Conservation (phyloP, 1,140 invertebrate species). For the Trichogramma pretiosum region DNA sequence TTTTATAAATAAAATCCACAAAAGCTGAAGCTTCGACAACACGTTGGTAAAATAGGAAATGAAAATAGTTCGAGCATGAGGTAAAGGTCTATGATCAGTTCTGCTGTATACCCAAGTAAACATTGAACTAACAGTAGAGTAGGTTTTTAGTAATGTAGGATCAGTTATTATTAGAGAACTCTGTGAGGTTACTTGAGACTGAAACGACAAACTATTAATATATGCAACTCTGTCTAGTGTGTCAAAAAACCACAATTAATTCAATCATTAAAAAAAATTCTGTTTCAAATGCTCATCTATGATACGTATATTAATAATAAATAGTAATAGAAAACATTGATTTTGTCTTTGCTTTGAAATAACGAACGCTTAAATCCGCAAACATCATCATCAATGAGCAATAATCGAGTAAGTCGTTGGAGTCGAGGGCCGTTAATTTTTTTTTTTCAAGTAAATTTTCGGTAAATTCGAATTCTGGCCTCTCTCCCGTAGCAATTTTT, state of each 20-base stretch:
- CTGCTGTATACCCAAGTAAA: slow-evolving; percentile 28
- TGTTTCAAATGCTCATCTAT: slow-evolving; percentile 33
- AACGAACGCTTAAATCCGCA: slow-evolving; percentile 44
- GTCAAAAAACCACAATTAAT: slow-evolving; percentile 28
- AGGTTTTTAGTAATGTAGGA: too few species aligned
- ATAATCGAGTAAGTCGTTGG: too few species aligned
- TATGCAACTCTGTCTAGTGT: slow-evolving; percentile 31
- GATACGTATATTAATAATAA: slow-evolving; percentile 10
- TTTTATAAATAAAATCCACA: too few species aligned
- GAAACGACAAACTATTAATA: slow-evolving; percentile 30
- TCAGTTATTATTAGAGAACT: slow-evolving; percentile 20
- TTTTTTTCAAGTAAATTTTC: too few species aligned
- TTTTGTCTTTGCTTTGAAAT: slow-evolving; percentile 28
- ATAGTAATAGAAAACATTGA: slow-evolving; percentile 39
- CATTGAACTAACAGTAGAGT: slow-evolving; percentile 25
- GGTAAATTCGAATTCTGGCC: too few species aligned
- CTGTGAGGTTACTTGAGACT: slow-evolving; percentile 26
- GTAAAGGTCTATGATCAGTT: slow-evolving; percentile 26
- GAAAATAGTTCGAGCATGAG: not conserved
- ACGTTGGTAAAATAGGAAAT: not conserved
- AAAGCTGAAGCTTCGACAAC: too few species aligned
- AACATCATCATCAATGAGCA: too few species aligned
- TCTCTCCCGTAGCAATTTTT: too few species aligned
- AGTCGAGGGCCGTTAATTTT: too few species aligned
- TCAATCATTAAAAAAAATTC: slow-evolving; percentile 5